These are phyloP conservation scores for Balaeniceps rex DNA, from an alignment of 2,113 vertebrate species.

Conservation along the genomic window DNA sequence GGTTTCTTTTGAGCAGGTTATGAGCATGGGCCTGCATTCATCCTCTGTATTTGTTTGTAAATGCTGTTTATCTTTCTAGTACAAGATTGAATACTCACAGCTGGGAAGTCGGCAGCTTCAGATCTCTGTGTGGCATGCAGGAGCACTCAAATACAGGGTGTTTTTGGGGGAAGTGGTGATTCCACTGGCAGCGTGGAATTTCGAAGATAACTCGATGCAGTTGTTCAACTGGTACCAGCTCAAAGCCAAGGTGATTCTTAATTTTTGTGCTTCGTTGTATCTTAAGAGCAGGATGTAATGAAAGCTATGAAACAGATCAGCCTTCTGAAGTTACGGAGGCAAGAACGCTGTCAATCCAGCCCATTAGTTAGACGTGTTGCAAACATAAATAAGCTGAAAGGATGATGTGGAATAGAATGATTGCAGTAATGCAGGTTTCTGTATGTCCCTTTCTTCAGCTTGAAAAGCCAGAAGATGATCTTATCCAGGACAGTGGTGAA, in stretches of 20 bases:
- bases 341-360: background rate
- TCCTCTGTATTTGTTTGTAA: background rate
- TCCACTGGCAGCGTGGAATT: slow-evolving; percentile 80
- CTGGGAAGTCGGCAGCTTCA: slow-evolving; percentile 79
- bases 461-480: slow-evolving; percentile 33
- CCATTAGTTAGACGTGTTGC: background rate
- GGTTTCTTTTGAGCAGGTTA: background rate
- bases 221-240: slow-evolving; percentile 80
- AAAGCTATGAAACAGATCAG: background rate
- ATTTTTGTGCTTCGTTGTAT: background rate
- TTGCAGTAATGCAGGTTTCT: background rate
- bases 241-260: slow-evolving; percentile 76
- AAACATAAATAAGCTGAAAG: background rate
- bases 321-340: background rate
- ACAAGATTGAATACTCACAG: slow-evolving; percentile 74
- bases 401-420: background rate
- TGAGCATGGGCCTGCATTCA: background rate
- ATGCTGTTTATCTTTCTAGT: slow-evolving; percentile 68
- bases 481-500: slow-evolving; percentile 40
- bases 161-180: slow-evolving; percentile 88
- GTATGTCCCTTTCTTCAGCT: slow-evolving; percentile 35
- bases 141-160: slow-evolving; percentile 74
- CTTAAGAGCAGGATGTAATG: background rate
- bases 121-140: slow-evolving; percentile 86
- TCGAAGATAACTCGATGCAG: slow-evolving; percentile 64